These are phyloP conservation scores for Osmoderma eremita DNA, from an alignment of 2,888 invertebrate genomes.

Conservation along the genomic window DNA sequence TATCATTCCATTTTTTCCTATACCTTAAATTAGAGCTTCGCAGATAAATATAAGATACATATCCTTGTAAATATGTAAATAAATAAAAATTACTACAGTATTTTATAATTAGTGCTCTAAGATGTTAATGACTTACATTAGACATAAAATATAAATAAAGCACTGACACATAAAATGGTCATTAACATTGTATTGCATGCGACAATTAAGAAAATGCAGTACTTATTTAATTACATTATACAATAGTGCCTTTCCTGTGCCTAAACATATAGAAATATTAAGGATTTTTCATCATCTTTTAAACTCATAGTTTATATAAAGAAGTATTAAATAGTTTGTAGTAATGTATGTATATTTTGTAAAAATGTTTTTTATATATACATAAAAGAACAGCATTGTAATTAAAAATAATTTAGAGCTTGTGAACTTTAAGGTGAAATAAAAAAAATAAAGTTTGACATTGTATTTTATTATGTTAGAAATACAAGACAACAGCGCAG, in stretches of 20 bases:
- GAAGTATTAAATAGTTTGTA: slow-evolving; percentile 52
- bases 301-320: slow-evolving; percentile 43
- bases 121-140: slow-evolving; percentile 37
- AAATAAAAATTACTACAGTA: slow-evolving; percentile 51
- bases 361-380: slow-evolving; percentile 55
- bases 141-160: slow-evolving; percentile 23
- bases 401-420: slow-evolving; percentile 61
- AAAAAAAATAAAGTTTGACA: slow-evolving; percentile 49
- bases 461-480: neutral
- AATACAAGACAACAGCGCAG: no score
- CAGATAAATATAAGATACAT: slow-evolving; percentile 46
- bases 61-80: slow-evolving; percentile 60
- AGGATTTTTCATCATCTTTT: slow-evolving; percentile 25
- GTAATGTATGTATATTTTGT: slow-evolving; percentile 60
- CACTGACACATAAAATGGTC: slow-evolving; percentile 33
- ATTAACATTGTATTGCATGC: slow-evolving; percentile 38
- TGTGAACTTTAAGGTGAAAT: slow-evolving; percentile 58
- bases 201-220: slow-evolving; percentile 50
- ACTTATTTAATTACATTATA: slow-evolving; percentile 55
- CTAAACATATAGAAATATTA: slow-evolving; percentile 47
- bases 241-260: slow-evolving; percentile 61
- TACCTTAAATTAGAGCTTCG: slow-evolving; percentile 40
- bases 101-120: slow-evolving; percentile 47
- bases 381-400: slow-evolving; percentile 57
- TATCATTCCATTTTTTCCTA: slow-evolving; percentile 46